These are phyloP conservation scores for Neoitamus cyanurus DNA, from an alignment of 2,888 invertebrate species.

Conservation along the genomic window DNA sequence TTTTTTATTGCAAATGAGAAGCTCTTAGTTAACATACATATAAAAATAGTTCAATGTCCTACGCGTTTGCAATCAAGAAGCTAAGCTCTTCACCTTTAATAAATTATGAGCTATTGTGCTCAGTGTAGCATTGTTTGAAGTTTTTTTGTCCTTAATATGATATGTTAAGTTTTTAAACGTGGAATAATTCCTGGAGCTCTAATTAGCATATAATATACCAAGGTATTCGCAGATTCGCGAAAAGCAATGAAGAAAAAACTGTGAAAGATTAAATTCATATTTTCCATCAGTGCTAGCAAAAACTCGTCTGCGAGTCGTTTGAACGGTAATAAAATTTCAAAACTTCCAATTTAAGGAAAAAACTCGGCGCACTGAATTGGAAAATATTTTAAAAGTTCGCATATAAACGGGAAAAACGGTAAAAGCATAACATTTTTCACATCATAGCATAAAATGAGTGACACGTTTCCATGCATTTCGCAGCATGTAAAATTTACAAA, in stretches of 20 bases:
- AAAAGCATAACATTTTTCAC: neutral
- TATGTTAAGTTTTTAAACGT: too few species aligned
- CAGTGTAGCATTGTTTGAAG: too few species aligned
- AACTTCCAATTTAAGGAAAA: neutral
- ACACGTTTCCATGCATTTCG: slow-evolving; percentile 16
- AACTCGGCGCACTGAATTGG: neutral
- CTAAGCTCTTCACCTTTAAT: too few species aligned
- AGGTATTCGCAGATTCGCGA: neutral
- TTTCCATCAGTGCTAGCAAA: neutral
- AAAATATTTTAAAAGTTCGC: neutral
- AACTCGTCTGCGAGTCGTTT: neutral
- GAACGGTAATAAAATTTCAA: neutral
- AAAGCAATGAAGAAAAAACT: neutral
- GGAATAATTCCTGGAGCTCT: too few species aligned
- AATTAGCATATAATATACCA: too few species aligned
- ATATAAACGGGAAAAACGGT: neutral
- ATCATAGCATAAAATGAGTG: slow-evolving; percentile 14
- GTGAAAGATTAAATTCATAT: neutral
- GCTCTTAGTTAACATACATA: too few species aligned
- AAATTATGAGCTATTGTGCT: too few species aligned
- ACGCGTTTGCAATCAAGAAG: too few species aligned
- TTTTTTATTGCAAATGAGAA: too few species aligned
- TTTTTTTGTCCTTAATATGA: too few species aligned
- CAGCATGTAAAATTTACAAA: slow-evolving; percentile 29
- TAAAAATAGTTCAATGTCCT: too few species aligned